Base-by-base conservation (phyloP, 2,797 vertebrate genomes). In the Apogon hyalosoma region DNA sequence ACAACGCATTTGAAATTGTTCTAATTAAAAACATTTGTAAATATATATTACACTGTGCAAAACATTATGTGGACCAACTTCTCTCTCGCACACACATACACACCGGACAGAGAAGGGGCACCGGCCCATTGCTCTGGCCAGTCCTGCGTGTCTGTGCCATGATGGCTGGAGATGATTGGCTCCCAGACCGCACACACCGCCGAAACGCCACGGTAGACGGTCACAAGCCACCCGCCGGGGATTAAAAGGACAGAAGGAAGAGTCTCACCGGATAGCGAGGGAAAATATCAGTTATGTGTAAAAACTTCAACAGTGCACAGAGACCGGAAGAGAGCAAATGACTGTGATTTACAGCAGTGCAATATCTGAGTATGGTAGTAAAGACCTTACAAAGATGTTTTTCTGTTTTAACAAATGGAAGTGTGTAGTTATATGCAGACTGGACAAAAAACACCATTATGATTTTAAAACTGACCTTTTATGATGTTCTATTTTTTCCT, bases 101-200 rank as follows among this genome's bases (percentile, higher is more conserved):
- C n/a, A 63, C 18, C 24, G 60, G 54, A 82, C 63, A 68, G 73
- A 83, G 77, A 77, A 76, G 55, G 67, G 47, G 79, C 78, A 77
- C 71, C 63, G 85, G 90, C 86, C 88, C 92, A 93, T 90, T 91
- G 89, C 85, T 84, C 82, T 90, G 85, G 87, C 86, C 86, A 94
- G 87, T 76, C 88, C 91, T 89, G 88, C 91, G 85, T 91, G 84
- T 93, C 92, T 90, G 74, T 87, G 88, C 88, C 80, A 92, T 93
- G 87, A 94, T 90, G 88, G 89, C 83, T 85, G 86, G 81, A 89
- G 86, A 94, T 92, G 91, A 93, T 92, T 90, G 91, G 91, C 90
- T 87, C 86, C 69, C 83, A 72, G 79, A 80, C 84, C 73, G 38
- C 79, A 83, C 85, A 89, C 83, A 80, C 72, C 39, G 57, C 68